phyloP scores from a whole-genome alignment of 2,797 vertebrate genomes.

The Epinephelus coioides region DNA sequence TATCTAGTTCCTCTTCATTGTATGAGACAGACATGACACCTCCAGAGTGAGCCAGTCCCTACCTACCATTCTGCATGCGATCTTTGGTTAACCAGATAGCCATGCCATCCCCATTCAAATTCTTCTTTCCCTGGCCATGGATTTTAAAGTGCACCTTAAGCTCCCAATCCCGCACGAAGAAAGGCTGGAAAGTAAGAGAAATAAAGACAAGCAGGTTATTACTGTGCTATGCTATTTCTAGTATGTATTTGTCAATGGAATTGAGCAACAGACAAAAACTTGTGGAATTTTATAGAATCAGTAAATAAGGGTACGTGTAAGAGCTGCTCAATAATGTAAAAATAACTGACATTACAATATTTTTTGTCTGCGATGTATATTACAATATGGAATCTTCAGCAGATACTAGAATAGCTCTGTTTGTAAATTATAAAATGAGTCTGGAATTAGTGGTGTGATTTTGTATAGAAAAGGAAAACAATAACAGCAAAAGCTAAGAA shows the following conservation, averaged over 20 bases:
- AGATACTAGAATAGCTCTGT: too few species aligned
- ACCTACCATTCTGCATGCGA: slow-evolving; percentile 92
- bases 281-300: background rate
- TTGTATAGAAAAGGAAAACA: too few species aligned
- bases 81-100: slow-evolving; percentile 96
- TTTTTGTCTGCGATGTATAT: too few species aligned
- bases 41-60: background rate
- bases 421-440: too few species aligned
- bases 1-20: background rate
- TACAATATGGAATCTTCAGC: too few species aligned
- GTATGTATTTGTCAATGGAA: background rate
- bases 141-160: slow-evolving; percentile 95
- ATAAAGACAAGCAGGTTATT: slow-evolving; percentile 32
- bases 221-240: background rate
- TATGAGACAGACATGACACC: background rate
- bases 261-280: background rate
- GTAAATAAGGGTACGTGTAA: background rate
- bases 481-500: too few species aligned
- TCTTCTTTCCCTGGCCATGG: slow-evolving; percentile 94
- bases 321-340: too few species aligned
- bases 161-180: slow-evolving; percentile 93
- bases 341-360: too few species aligned
- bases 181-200: slow-evolving; percentile 84
- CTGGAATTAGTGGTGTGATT: too few species aligned
- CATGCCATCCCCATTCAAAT: slow-evolving; percentile 93